These are phyloP conservation scores for Chauna torquata DNA, from an alignment of 2,113 vertebrate species.

Conservation along the genomic window DNA sequence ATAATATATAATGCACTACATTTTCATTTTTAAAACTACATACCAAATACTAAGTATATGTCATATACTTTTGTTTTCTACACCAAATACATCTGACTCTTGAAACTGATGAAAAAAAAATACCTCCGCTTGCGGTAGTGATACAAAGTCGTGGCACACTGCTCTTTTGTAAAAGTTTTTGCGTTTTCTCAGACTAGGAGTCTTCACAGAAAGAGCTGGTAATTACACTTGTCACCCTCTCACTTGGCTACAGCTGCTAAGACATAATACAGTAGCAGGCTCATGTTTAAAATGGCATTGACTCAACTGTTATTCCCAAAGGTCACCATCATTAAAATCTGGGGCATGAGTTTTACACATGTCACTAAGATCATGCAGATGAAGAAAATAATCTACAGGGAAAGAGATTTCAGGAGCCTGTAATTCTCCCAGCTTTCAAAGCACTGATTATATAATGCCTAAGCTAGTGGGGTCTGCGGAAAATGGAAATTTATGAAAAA, in stretches of 20 bases:
- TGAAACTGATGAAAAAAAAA: background rate
- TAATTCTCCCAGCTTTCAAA: constrained; percentile 34
- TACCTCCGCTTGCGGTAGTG: background rate
- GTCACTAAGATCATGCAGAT: constrained; percentile 33
- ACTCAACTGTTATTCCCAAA: constrained; percentile 23
- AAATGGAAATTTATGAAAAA: background rate
- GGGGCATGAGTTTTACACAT: constrained; percentile 36
- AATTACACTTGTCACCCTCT: constrained; percentile 25
- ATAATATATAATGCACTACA: too few relatives aligned
- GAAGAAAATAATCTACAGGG: constrained; percentile 49
- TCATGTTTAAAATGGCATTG: background rate
- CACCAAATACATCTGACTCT: background rate
- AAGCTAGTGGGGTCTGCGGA: background rate
- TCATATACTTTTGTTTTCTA: background rate
- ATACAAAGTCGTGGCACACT: background rate
- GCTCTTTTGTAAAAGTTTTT: background rate
- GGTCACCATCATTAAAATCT: constrained; percentile 54
- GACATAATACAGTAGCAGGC: background rate
- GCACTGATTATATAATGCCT: constrained; percentile 18
- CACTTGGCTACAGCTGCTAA: background rate
- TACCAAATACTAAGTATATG: too few relatives aligned
- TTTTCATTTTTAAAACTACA: background rate
- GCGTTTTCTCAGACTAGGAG: background rate
- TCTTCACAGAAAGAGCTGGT: background rate
- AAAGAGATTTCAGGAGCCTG: constrained; percentile 17